Conservation (phyloP, 2,888 invertebrate genomes). For the Nomada ferruginata region DNA sequence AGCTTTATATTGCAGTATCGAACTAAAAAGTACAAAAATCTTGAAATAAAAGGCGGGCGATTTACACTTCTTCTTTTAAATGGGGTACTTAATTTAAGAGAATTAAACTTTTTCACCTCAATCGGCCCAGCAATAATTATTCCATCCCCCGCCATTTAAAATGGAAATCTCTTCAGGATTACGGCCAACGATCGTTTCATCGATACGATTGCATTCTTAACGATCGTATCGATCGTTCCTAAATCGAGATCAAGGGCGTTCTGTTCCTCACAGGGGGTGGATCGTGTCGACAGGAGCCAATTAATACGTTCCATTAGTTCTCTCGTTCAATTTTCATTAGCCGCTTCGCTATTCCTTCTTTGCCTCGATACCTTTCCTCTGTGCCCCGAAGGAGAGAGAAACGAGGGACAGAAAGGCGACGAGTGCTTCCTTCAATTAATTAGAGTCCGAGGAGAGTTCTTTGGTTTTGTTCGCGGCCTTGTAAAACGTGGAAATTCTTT, state of each 20-base stretch:
- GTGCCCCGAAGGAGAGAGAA: neutral
- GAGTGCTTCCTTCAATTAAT: constrained; percentile 52
- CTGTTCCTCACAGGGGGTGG: neutral
- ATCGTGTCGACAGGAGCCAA: constrained; percentile 18
- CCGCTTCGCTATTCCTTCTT: constrained; percentile 29
- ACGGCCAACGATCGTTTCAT: neutral
- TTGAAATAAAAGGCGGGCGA: neutral
- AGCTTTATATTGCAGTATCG: no score
- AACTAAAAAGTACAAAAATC: no score
- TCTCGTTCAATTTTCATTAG: constrained; percentile 55
- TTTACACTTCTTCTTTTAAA: neutral
- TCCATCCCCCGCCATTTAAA: neutral
- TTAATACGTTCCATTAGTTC: constrained; percentile 53
- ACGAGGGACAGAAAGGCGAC: neutral
- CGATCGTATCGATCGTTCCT: neutral
- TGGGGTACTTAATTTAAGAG: neutral
- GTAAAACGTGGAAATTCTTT: constrained; percentile 20
- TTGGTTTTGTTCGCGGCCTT: constrained; percentile 8
- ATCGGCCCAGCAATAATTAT: neutral
- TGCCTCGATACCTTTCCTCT: constrained; percentile 24
- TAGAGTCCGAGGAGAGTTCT: constrained; percentile 29
- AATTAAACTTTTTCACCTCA: neutral
- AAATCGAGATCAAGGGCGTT: constrained; percentile 18
- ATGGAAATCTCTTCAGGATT: neutral
- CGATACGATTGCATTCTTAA: constrained; percentile 6